Base-by-base conservation (phyloP, 1,140 invertebrate genomes). In the Drosophila suzukii region DNA sequence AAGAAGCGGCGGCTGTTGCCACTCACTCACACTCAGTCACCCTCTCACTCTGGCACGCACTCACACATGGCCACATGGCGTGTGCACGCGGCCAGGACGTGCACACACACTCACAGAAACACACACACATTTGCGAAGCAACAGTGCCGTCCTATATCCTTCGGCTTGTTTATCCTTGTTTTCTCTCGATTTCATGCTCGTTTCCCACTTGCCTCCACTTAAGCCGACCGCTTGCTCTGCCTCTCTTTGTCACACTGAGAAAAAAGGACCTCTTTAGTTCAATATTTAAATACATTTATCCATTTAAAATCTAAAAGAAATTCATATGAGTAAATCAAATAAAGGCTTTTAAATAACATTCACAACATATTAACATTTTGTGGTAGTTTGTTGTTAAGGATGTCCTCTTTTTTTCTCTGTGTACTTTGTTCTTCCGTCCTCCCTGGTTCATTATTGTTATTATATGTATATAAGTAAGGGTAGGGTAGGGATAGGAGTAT, bases 41-140 rank as follows among this genome's bases (percentile, higher is more conserved):
- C 20, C 20, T 49, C 49, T 30, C 50, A 10, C n/a, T 38, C 47
- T 13, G 39, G n/a, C 39, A n/a, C 60, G 46, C 60, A 46, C 51
- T 51, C 39, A 27, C 57, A 36, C 44, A 46, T 71, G 56, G 46
- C 11, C 44, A 47, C 44, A 46, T 36, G 54, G 75, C 60, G 58
- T 77, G 76, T 84, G 81, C 81, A 83, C 81, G 81, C 81, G 81
- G 50, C 44, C 73, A 84, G 78, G 81, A 85, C 81, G 77, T 84
- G 81, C 74, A 86, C 72, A 65, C 55, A 38, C 17, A 57, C 43
- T n/a, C n/a, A n/a, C n/a, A n/a, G n/a, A n/a, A n/a, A 47, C 34
- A 41, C 61, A 15, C 17, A 50, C 2, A 46, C 55, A 58, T 53
- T n/a, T 15, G 3, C 13, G 57, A 67, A 76, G 78, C 61, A 73